Percentiles rank a stretch among this genome's conserved stretches.
These are phyloP conservation scores for Notothenia rossii DNA, from an alignment of 2,113 vertebrate genomes.

Conservation along the genomic window DNA sequence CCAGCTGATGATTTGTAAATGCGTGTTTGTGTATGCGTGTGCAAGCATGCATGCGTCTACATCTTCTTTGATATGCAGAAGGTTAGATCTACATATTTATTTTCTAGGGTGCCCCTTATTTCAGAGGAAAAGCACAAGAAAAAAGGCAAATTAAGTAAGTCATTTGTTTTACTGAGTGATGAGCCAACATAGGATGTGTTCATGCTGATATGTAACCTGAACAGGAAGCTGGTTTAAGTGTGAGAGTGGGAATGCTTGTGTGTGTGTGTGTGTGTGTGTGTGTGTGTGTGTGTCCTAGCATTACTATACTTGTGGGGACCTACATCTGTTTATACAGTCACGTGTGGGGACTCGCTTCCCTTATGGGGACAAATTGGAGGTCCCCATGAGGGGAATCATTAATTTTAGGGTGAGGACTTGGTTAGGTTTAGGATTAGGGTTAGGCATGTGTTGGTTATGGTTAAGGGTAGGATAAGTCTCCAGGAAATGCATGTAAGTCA, in stretches of 20 bases:
- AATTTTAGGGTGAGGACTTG: too few relatives aligned
- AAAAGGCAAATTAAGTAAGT: neutral
- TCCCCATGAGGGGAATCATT: too few relatives aligned
- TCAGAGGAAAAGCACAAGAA: neutral
- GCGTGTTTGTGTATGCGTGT: neutral
- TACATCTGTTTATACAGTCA: too few relatives aligned
- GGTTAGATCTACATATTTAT: slow-evolving; percentile 13
- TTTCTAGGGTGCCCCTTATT: neutral
- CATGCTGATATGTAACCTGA: slow-evolving; percentile 27
- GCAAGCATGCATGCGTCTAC: slow-evolving; percentile 36
- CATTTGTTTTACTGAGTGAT: neutral
- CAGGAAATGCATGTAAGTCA: too few relatives aligned
- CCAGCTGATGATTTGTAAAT: slow-evolving; percentile 31
- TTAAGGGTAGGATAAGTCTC: too few relatives aligned
- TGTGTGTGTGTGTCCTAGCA: too few relatives aligned
- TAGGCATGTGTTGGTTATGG: too few relatives aligned
- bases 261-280: slow-evolving; percentile 59
- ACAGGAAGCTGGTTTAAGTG: slow-evolving; percentile 29
- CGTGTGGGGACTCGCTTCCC: too few relatives aligned
- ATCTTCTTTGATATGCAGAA: slow-evolving; percentile 28
- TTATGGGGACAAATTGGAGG: too few relatives aligned
- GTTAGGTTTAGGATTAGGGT: too few relatives aligned
- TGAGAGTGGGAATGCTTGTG: slow-evolving; percentile 34
- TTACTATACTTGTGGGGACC: too few relatives aligned
- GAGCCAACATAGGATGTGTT: slow-evolving; percentile 16